These are phyloP conservation scores for Strigamia transsilvanica DNA, from an alignment of 2,888 invertebrate genomes.

Conservation along the genomic window DNA sequence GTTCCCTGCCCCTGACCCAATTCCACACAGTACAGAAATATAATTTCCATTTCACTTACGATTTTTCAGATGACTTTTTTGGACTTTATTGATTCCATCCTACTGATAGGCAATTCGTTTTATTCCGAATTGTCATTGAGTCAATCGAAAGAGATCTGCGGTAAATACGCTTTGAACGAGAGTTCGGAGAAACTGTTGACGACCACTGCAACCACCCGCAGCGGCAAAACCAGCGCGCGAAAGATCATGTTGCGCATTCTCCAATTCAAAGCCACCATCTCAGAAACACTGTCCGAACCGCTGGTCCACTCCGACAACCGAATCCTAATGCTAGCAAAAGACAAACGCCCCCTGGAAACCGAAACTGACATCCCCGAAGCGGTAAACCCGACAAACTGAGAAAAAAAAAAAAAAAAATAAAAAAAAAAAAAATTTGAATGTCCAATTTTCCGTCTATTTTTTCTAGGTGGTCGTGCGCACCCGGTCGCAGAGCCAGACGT, in stretches of 20 bases:
- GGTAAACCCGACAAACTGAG: neutral
- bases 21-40: no score
- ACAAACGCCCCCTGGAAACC: neutral
- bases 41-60: no score
- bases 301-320: neutral
- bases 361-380: neutral
- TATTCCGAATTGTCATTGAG: neutral
- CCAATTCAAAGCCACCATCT: neutral
- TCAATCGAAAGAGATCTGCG: constrained; percentile 1
- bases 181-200: neutral
- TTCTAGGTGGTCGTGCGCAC: neutral
- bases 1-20: no score
- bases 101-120: neutral
- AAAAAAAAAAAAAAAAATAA: no score
- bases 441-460: neutral
- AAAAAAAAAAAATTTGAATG: neutral
- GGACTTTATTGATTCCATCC: neutral
- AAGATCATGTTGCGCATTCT: neutral
- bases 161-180: neutral
- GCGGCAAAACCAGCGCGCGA: neutral
- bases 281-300: neutral
- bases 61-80: neutral
- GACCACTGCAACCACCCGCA: neutral
- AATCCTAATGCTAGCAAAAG: neutral
- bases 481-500: neutral